A percentile compares a stretch with the other conserved stretches of the same genome.
Conservation (phyloP, 2,797 vertebrate species). For the Ctenosaura bakeri region DNA sequence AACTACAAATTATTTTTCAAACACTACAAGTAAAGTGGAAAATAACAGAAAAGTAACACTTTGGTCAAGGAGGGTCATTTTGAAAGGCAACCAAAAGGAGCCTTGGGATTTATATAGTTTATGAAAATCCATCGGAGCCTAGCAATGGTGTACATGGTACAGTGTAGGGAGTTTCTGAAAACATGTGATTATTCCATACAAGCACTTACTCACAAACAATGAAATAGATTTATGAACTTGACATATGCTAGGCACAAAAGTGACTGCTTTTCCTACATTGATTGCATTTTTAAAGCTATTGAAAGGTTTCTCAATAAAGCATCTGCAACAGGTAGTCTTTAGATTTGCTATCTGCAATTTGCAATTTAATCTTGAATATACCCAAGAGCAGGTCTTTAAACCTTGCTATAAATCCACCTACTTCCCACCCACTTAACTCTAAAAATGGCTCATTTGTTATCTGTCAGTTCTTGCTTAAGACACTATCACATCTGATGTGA, state of each 20-base stretch:
- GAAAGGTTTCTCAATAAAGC: not conserved
- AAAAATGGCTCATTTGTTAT: not conserved
- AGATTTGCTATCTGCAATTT: not conserved
- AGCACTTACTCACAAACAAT: not conserved
- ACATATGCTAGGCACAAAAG: not conserved
- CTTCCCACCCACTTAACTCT: not conserved
- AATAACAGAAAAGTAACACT: no score
- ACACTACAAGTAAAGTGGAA: no score
- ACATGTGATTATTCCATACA: not conserved
- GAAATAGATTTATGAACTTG: not conserved
- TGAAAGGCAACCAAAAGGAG: not conserved
- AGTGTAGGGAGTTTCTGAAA: not conserved
- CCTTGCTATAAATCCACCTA: not conserved
- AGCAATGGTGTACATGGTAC: not conserved
- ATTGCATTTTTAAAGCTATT: not conserved
- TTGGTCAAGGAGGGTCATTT: not conserved
- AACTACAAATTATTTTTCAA: no score
- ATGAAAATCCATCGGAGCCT: not conserved
- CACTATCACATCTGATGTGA: not conserved
- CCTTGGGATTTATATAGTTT: not conserved
- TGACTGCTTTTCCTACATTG: not conserved
- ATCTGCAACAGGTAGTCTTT: not conserved
- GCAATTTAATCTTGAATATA: slow-evolving; percentile 9
- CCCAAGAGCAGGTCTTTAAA: not conserved
- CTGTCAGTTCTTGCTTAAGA: not conserved